Base-by-base conservation (phyloP, 2,888 invertebrate species). In the Folsomia manolachei region DNA sequence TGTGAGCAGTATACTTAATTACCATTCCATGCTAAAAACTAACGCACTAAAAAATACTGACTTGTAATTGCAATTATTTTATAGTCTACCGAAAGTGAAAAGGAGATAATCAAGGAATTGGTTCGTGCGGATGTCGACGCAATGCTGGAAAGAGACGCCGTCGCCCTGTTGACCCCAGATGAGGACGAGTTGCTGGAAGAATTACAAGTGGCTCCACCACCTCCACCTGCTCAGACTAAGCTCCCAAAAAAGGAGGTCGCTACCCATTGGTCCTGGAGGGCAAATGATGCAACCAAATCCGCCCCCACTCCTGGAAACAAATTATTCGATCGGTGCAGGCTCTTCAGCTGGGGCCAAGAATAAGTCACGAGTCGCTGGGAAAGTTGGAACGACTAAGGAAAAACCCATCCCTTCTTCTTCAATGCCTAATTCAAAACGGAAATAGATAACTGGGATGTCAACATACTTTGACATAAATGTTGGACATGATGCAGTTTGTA, bases 101-200 rank as follows among this genome's bases (percentile, higher is more conserved):
- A 70, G 24, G 63, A n/a, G 23, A 21, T 75, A 1, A 75, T 75
- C 24, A 70, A 68, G n/a, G 39, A 72, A n/a, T 63, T 75, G 70
- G 75, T 75, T 0, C 70, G 70, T 25, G 75, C 70, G 1, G 72
- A 75, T 27, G 63, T 75, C 68, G 70, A 72, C 19, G 18, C 53
- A 27, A 72, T 75, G 39, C 62, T 75, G 24, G 27, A 72, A 26
- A 11, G 51, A 2, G 66, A 72, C n/a, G 70, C 72, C 9, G 53
- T 63, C 19, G 51, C 63, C n/a, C 51, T 60, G 51, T 24, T 27
- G n/a, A 27, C 27, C 4, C 19, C 19, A 11, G 64, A 63, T 1
- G 26, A 69, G 2, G 21, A 21, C 25, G 27, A 64, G 18, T 39
- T 21, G 11, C 19, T 9, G 14, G 7, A 39, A 39, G 7, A 4